Evolutionary conservation across 2,797 vertebrate genomes (phyloP), one percentile per base, ranked within the genome.

Genomic region (Crax fasciolata): DNA sequence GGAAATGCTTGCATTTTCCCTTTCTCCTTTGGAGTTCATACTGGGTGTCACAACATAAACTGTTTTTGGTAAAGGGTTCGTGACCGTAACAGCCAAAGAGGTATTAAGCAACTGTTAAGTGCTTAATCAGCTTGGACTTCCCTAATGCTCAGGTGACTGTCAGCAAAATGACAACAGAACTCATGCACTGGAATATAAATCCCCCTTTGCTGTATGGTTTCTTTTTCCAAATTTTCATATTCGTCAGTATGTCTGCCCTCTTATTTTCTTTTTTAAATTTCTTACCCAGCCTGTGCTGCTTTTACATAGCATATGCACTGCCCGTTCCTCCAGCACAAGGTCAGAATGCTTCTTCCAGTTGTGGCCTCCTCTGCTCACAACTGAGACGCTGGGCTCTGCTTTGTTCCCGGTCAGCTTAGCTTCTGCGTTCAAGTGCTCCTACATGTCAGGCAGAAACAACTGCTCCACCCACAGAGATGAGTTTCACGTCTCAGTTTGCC

Each of bases 111-210:
- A 54, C 46, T 52, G 62, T 81, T 91, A 59, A 95, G 82, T 92
- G 92, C 63, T 88, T 84, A 84, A 94, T 93, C 89, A 91, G 89
- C 70, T 92, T 92, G 84, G 32, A 38, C 87, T 94, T 86, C 55
- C 44, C 10, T 66, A 81, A 71, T 78, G 76, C 70, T 93, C 94
- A 86, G 89, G 74, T 93, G 92, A 91, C 89, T 70, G 0, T 66
- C 49, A 27, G 82, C 91, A 84, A 95, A 92, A 84, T 23, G 46
- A 52, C 41, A 75, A 19, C 46, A 44, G 39, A 94, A 83, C 20
- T 61, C 68, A 32, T 28, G 20, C 16, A 1, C 54, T 72, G 82
- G 78, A 73, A 89, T 80, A n/a, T 54, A 65, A 75, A 54, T 77
- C 4, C 10, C 30, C 49, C 27, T 72, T 92, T 4, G 2, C 21